Base-by-base conservation (phyloP, 2,797 vertebrate genomes). In the Tragelaphus eurycerus region DNA sequence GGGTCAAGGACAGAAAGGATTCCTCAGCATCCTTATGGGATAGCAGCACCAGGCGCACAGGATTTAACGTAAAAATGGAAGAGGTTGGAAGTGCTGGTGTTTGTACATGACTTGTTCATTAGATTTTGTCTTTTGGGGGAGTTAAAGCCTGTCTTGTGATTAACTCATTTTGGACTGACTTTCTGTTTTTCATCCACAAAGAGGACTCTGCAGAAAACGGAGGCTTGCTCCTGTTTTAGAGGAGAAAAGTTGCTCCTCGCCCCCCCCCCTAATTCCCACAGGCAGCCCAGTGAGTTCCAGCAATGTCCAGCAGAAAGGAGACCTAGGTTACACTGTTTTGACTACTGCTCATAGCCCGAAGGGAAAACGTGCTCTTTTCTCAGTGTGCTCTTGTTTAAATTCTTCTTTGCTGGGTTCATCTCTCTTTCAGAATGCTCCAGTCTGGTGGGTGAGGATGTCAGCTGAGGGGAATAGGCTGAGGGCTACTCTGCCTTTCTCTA, bases 51-150 rank as follows among this genome's bases (percentile, higher is more conserved):
- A 55, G 29, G 13, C 27, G 5, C 7, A 23, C 76, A n/a, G 15
- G 46, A 74, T 88, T 89, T 82, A 84, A 64, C 31, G 1, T 86
- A 54, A 93, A 93, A 62, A 86, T 64, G 19, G 10, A 71, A 93
- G 31, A 31, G 31, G 38, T 52, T 87, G 43, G 64, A 59, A 81
- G 60, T 10, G 17, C 87, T 78, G 50, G 27, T 85, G 34, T 71
- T 93, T 76, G 38, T 19, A 62, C 1, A 12, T 46, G 76, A 48
- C 21, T 82, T 67, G 23, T 88, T 90, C 31, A 62, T 27, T 87
- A 87, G 54, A 60, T 55, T 95, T 90, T n/a, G 9, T n/a, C 48
- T 55, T 93, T 91, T 19, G n/a, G 59, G 34, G 59, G 23, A 60
- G 27, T 25, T 59, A 34, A 11, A 21, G 4, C 8, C 23, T 89